A percentile compares a stretch with the other conserved stretches of the same genome.
Conservation (phyloP, 2,113 vertebrate genomes). For the Bucco capensis region DNA sequence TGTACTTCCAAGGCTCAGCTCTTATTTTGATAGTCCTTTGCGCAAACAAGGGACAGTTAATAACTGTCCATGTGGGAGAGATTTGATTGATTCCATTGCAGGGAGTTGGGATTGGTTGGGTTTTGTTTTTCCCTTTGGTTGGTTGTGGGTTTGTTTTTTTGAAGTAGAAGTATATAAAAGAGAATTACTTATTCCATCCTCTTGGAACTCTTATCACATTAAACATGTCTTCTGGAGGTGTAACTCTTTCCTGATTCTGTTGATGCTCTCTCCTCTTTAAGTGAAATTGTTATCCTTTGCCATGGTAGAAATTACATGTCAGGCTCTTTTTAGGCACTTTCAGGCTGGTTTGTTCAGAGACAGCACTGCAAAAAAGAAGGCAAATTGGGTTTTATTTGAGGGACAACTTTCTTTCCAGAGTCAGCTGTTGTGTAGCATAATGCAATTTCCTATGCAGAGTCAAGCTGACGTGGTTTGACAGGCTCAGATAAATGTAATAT, state of each 20-base stretch:
- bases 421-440: neutral
- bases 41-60: slow-evolving; percentile 36
- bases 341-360: slow-evolving; percentile 60
- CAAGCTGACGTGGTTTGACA: neutral
- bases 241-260: slow-evolving; percentile 38
- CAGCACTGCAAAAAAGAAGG: neutral
- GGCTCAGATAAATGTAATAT: neutral
- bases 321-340: slow-evolving; percentile 54
- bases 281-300: slow-evolving; percentile 49
- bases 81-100: slow-evolving; percentile 44
- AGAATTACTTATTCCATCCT: slow-evolving; percentile 17
- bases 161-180: neutral
- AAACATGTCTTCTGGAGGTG: neutral
- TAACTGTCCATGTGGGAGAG: slow-evolving; percentile 23
- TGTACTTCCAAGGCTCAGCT: neutral
- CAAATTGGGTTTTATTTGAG: neutral
- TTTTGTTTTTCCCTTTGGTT: neutral
- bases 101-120: neutral
- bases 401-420: neutral
- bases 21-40: neutral
- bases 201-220: slow-evolving; percentile 8
- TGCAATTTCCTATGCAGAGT: neutral
- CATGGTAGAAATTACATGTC: slow-evolving; percentile 48
- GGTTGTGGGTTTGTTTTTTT: neutral
- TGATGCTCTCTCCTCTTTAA: slow-evolving; percentile 32